phyloP scores from a whole-genome alignment of 37 sponge, comb jelly and placozoan species.

The Cliona cf. orientalis region DNA sequence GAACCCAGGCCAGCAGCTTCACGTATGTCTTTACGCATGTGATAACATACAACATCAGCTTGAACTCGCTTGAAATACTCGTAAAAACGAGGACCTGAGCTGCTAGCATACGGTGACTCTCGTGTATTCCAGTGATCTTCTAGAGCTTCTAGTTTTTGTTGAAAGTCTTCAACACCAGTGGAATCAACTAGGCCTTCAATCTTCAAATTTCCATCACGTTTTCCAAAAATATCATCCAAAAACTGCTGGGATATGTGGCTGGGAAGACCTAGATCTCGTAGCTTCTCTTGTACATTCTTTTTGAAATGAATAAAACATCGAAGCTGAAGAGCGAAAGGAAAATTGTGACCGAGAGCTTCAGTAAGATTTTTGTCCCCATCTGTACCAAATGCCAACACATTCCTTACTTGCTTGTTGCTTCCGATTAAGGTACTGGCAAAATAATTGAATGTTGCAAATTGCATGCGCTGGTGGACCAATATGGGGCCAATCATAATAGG shows the following conservation, averaged over 20 bases:
- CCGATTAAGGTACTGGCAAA: conserved; percentile 20
- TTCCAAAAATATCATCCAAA: conserved; percentile 18
- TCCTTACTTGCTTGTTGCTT: conserved; percentile 7
- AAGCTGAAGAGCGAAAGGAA: background rate
- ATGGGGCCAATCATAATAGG: conserved; percentile 48
- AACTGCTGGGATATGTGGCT: background rate
- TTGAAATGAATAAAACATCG: conserved; percentile 19
- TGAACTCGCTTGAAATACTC: background rate
- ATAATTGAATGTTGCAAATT: conserved; percentile 29
- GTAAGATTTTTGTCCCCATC: background rate
- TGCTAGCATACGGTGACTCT: background rate
- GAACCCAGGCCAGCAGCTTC: conserved; percentile 50
- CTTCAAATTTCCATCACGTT: background rate
- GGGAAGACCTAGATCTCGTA: conserved; percentile 5
- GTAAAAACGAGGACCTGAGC: background rate
- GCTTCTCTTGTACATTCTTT: conserved; percentile 15
- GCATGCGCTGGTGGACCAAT: conserved; percentile 19
- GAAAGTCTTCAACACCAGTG: background rate
- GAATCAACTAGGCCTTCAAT: conserved; percentile 11
- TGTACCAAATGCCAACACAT: conserved; percentile 5
- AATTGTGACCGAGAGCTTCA: background rate
- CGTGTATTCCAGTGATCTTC: background rate
- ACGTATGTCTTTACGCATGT: conserved; percentile 36
- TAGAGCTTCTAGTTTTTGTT: conserved; percentile 7
- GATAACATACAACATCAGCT: conserved; percentile 20